These are phyloP conservation scores for Diabrotica undecimpunctata DNA, from an alignment of 1,140 invertebrate species.

Conservation along the genomic window DNA sequence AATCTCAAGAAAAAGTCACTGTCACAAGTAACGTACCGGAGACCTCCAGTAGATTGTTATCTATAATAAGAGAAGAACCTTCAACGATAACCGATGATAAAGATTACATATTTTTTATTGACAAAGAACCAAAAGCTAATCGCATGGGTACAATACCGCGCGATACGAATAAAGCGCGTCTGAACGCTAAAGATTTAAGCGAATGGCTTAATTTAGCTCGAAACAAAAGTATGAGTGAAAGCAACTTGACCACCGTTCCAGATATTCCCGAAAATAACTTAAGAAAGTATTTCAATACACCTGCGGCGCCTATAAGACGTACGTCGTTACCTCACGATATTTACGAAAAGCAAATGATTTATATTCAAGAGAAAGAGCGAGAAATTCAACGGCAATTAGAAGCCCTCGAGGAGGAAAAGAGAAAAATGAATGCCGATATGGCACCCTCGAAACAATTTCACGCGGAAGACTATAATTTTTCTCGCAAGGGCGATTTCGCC, in stretches of 20 bases:
- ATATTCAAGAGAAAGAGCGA: constrained; percentile 64
- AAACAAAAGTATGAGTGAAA: constrained; percentile 35
- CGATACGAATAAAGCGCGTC: constrained; percentile 29
- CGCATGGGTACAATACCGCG: constrained; percentile 6
- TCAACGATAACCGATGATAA: constrained; percentile 25
- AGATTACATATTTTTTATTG: constrained; percentile 15
- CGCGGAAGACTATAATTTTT: constrained; percentile 39
- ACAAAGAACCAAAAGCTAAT: constrained; percentile 17
- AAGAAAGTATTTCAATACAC: constrained; percentile 15
- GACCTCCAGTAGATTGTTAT: constrained; percentile 49
- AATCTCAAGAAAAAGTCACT: constrained; percentile 39
- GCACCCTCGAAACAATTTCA: constrained; percentile 30
- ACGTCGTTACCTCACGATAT: constrained; percentile 63
- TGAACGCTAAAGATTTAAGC: constrained; percentile 49
- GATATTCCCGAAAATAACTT: constrained; percentile 32
- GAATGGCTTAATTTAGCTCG: constrained; percentile 55
- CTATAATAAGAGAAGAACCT: constrained; percentile 52
- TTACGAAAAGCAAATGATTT: constrained; percentile 64
- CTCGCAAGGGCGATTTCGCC: constrained; percentile 39
- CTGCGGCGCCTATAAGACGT: constrained; percentile 44
- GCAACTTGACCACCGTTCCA: constrained; percentile 24
- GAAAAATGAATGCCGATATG: constrained; percentile 40
- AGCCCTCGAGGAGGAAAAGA: constrained; percentile 55
- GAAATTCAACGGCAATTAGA: constrained; percentile 60
- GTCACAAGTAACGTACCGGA: constrained; percentile 11